Conservation (phyloP, 2,888 invertebrate genomes). For the Hypsopygia costalis region DNA sequence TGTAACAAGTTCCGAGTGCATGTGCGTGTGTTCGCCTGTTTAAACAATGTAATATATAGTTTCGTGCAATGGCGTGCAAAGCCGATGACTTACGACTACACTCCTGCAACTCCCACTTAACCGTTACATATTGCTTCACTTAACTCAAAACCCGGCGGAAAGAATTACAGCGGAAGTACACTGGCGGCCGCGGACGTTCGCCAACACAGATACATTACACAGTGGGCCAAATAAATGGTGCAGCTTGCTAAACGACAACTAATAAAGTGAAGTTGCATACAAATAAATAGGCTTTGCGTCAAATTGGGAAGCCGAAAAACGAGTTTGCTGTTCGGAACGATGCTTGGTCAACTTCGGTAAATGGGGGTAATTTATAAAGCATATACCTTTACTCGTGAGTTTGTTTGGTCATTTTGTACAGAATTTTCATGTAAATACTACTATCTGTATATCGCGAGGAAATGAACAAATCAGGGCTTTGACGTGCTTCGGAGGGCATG, state of each 20-base stretch:
- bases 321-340: conserved; percentile 20
- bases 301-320: conserved; percentile 30
- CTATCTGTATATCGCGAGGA: too few relatives aligned
- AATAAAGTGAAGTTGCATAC: conserved; percentile 34
- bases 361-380: conserved; percentile 20
- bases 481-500: too few relatives aligned
- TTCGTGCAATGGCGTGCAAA: conserved; percentile 37
- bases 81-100: conserved; percentile 59
- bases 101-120: conserved; percentile 57
- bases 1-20: not conserved
- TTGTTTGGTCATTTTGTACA: not conserved
- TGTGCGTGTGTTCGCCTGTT: conserved; percentile 29
- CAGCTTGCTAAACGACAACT: conserved; percentile 28
- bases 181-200: conserved; percentile 28
- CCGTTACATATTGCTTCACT: conserved; percentile 63
- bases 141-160: conserved; percentile 57
- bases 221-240: conserved; percentile 33
- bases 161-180: conserved; percentile 52
- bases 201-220: conserved; percentile 41
- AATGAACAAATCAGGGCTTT: too few relatives aligned
- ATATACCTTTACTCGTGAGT: conserved; percentile 5
- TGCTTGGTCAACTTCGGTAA: conserved; percentile 22
- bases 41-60: conserved; percentile 50
- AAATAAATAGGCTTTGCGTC: conserved; percentile 30
- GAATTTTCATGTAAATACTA: too few relatives aligned